These are phyloP conservation scores for Lepetodrilus schrolli DNA, from an alignment of 2,888 invertebrate species.

Conservation along the genomic window DNA sequence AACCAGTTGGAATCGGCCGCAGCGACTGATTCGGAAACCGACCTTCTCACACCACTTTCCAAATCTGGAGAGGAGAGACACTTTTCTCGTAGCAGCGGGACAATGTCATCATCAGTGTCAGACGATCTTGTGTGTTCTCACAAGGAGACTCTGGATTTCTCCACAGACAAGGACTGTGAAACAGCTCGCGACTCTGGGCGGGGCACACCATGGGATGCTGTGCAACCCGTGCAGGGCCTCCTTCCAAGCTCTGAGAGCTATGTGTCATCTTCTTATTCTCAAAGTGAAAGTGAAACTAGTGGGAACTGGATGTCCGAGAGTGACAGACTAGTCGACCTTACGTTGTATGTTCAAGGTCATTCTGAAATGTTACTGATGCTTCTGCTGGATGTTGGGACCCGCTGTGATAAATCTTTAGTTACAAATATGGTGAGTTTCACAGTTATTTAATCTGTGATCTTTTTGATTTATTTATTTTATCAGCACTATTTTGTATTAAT, in stretches of 20 bases:
- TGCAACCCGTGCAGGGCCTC: background rate
- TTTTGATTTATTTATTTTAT: no score
- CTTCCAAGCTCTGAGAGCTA: conserved; percentile 8
- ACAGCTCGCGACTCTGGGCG: background rate
- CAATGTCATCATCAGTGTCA: background rate
- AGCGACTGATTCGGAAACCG: background rate
- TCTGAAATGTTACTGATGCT: conserved; percentile 65
- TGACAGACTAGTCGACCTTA: conserved; percentile 55
- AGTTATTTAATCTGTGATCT: background rate
- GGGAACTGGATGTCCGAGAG: conserved; percentile 47
- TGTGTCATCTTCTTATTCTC: background rate
- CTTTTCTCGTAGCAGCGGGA: background rate
- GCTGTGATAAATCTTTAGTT: conserved; percentile 52
- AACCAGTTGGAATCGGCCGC: background rate
- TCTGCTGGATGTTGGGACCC: conserved; percentile 53
- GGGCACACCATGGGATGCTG: background rate
- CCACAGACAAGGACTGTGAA: background rate
- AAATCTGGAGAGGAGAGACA: background rate
- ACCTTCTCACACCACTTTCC: background rate
- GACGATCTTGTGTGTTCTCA: background rate
- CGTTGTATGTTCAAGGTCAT: conserved; percentile 66
- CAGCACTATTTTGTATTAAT: no score
- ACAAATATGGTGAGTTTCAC: conserved; percentile 57
- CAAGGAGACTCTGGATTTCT: conserved; percentile 15
- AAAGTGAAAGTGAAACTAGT: background rate